phyloP scores from a whole-genome alignment of 2,888 invertebrate genomes.

The Drosophila algonquin region DNA sequence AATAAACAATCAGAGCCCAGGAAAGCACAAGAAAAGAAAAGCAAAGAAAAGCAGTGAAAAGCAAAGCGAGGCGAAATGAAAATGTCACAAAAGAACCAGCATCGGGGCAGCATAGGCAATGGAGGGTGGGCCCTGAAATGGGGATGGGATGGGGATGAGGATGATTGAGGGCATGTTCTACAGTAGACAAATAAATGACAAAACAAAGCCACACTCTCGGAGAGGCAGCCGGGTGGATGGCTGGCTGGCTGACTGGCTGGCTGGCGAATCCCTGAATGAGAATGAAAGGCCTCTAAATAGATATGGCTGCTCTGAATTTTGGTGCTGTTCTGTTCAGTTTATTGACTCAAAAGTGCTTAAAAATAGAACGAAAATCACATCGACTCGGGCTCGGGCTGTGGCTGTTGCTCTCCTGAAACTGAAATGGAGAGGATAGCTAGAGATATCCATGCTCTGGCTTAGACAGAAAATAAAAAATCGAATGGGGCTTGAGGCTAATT shows the following conservation, averaged over 20 bases:
- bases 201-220: conserved; percentile 6
- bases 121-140: neutral
- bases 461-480: neutral
- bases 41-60: conserved; percentile 34
- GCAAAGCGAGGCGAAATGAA: conserved; percentile 14
- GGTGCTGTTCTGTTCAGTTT: neutral
- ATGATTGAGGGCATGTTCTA: neutral
- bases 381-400: too few species aligned
- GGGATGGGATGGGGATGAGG: conserved; percentile 1
- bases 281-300: neutral
- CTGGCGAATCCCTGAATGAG: neutral
- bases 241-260: neutral
- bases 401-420: too few species aligned
- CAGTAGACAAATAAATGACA: conserved; percentile 14
- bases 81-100: conserved; percentile 25
- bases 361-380: neutral
- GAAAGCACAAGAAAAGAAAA: conserved; percentile 28
- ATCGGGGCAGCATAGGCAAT: neutral
- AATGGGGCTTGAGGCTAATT: neutral
- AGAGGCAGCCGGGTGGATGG: neutral
- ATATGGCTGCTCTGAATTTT: neutral
- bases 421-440: neutral
- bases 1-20: conserved; percentile 65
- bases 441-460: neutral
- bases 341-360: neutral